Conservation (phyloP, 1,140 invertebrate species). For the Ceratosolen fusciceps region DNA sequence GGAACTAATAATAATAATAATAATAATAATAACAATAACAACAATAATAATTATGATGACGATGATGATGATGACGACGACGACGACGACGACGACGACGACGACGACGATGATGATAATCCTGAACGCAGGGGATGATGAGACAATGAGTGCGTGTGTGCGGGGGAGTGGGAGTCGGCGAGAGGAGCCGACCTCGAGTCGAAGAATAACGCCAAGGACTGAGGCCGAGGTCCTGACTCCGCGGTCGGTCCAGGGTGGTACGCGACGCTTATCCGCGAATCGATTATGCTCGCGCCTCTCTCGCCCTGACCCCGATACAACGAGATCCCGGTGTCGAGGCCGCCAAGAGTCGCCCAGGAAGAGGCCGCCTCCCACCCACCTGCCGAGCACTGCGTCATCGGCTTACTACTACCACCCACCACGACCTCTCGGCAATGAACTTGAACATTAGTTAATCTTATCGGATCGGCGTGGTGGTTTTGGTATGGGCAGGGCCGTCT, state of each 20-base stretch:
- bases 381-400: constrained; percentile 1
- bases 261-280: background rate
- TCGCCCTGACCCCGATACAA: background rate
- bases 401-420: background rate
- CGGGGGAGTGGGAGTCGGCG: too few species aligned
- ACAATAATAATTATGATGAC: too few species aligned
- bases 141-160: too few species aligned
- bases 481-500: too few species aligned
- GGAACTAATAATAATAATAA: background rate
- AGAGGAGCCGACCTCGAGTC: background rate
- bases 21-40: too few species aligned
- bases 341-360: background rate
- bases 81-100: too few species aligned
- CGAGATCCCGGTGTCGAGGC: background rate
- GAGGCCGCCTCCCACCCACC: background rate
- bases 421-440: background rate
- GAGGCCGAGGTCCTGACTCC: background rate
- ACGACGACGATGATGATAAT: too few species aligned
- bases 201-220: constrained; percentile 8
- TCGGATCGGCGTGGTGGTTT: background rate
- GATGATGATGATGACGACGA: too few species aligned
- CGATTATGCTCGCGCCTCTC: background rate
- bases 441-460: background rate
- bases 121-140: too few species aligned
- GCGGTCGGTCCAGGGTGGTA: background rate